Evolutionary conservation across 2,888 invertebrate genomes (phyloP).

Genomic region (Phaedon cochleariae): DNA sequence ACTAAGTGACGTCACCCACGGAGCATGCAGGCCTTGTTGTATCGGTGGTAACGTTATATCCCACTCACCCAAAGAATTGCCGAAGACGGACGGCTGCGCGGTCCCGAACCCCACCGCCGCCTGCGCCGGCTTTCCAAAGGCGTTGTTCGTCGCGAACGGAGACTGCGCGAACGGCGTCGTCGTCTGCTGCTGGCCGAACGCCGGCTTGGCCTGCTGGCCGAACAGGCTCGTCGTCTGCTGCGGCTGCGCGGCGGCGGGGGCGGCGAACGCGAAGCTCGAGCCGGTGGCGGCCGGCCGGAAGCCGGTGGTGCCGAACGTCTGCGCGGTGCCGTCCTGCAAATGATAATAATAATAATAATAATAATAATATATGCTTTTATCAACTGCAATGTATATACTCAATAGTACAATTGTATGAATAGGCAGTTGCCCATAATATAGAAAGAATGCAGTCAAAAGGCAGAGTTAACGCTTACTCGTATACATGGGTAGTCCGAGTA

Average conservation of each 20-base stretch:
- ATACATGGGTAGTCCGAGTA: too few species aligned
- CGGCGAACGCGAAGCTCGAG: conserved; percentile 55
- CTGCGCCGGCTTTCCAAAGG: conserved; percentile 55
- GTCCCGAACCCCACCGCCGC: conserved; percentile 55
- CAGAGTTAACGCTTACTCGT: too few species aligned
- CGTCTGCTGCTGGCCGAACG: conserved; percentile 47
- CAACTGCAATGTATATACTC: too few species aligned
- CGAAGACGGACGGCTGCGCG: conserved; percentile 41
- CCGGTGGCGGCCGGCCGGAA: conserved; percentile 52
- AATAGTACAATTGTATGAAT: too few species aligned
- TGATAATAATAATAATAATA: neutral
- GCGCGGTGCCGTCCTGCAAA: conserved; percentile 51
- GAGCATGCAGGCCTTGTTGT: too few species aligned
- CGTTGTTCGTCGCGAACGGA: conserved; percentile 48
- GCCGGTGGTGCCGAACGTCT: conserved; percentile 61
- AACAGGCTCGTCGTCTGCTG: conserved; percentile 49
- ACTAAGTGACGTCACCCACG: too few species aligned
- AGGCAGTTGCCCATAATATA: too few species aligned
- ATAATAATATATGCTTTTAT: too few species aligned
- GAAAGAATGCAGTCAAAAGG: too few species aligned
- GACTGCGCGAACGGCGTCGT: conserved; percentile 43
- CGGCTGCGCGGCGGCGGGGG: conserved; percentile 47
- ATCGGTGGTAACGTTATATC: too few species aligned
- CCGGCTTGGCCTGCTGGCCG: conserved; percentile 49
- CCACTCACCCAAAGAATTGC: conserved; percentile 36